Conservation (phyloP, 1,140 invertebrate species). For the Drosophila kepulauana region DNA sequence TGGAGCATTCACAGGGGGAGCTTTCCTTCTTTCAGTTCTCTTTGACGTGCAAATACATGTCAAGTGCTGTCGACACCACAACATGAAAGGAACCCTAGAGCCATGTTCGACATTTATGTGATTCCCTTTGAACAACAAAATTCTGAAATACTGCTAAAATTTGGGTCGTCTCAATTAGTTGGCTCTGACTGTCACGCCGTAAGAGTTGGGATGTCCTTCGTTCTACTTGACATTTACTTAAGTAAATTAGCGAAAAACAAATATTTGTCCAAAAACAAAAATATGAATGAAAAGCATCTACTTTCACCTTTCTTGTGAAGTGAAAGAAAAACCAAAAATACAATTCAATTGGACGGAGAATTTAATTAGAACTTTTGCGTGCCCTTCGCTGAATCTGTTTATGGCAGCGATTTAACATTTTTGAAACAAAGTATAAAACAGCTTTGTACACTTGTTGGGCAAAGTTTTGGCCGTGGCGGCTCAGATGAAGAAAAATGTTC, state of each 20-base stretch:
- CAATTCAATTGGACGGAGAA: constrained; percentile 64
- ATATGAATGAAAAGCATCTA: background rate
- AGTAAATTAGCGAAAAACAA: constrained; percentile 53
- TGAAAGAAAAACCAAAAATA: constrained; percentile 10
- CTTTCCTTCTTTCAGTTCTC: background rate
- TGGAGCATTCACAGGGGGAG: background rate
- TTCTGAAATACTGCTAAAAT: constrained; percentile 4
- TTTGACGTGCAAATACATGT: constrained; percentile 50
- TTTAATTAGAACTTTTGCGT: constrained; percentile 65
- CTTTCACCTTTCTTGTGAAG: background rate
- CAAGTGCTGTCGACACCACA: constrained; percentile 32
- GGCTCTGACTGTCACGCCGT: background rate
- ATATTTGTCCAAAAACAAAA: constrained; percentile 42
- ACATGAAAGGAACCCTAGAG: constrained; percentile 9
- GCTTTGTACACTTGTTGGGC: constrained; percentile 38
- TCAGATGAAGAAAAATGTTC: constrained; percentile 34
- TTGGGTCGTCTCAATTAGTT: constrained; percentile 44
- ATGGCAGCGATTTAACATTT: constrained; percentile 56
- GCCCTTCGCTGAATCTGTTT: constrained; percentile 31
- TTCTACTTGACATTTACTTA: constrained; percentile 21
- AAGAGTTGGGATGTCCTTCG: background rate
- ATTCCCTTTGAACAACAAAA: constrained; percentile 20
- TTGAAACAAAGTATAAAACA: constrained; percentile 19
- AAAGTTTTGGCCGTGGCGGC: constrained; percentile 22
- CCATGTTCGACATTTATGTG: constrained; percentile 41